Evolutionary conservation across 2,888 invertebrate species (phyloP), one percentile per base, ranked within the genome.

Genomic region (Boloria euphrosyne): DNA sequence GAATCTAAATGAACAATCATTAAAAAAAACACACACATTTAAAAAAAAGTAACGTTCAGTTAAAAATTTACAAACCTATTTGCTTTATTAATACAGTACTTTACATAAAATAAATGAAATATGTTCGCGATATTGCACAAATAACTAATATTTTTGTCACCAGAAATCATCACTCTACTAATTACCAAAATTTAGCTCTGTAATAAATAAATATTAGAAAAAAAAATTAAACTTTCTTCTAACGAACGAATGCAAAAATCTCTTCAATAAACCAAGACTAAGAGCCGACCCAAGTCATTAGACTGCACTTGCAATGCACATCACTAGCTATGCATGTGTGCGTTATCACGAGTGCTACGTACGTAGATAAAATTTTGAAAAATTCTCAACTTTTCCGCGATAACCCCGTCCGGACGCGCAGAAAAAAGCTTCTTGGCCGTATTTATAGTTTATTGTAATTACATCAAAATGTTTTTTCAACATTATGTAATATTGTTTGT

Each of bases 341-440:
- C 71, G 80, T 82, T 86, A 86, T 84, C 81, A 80, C 77, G 70
- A 66, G 64, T 69, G 55, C 79, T 81, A 82, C 81, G 80, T 78
- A 78, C 66, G 81, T 81, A 81, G 92, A 93, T 93, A 92, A 92
- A 92, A 92, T 91, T 92, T 90, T 90, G 92, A 92, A 93, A 93
- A 93, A 92, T 89, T 78, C 85, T 80, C 83, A 82, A 91, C 91
- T 92, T 92, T 93, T 92, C 90, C 89, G 82, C 82, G 92, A 93
- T 92, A 93, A 92, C 92, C 92, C 83, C 86, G 82, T 78, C 78
- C 78, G 80, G 79, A 76, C 76, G 80, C 72, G 74, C 73, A 73
- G 73, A 82, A 86, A 92, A 92, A 92, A 91, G 89, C 89, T 89
- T 79, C 68, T 44, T 60, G 17, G 75, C 60, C 72, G 68, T 75